phyloP scores from a whole-genome alignment of 2,113 vertebrate genomes.

The Lepus americanus region DNA sequence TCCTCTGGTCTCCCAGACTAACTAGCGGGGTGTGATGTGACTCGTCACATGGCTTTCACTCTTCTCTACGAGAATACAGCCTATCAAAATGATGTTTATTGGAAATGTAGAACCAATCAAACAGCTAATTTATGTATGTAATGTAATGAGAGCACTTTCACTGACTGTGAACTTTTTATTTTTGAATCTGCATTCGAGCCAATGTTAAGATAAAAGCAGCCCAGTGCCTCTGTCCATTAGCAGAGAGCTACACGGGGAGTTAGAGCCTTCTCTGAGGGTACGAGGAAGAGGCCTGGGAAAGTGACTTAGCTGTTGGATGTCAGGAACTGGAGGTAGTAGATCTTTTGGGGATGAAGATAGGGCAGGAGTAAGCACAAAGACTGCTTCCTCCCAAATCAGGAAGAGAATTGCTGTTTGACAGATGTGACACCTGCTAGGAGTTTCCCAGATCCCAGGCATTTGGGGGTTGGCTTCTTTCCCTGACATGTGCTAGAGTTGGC shows the following conservation, averaged over 20 bases:
- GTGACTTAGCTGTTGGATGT: constrained; percentile 12
- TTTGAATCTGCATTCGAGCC: constrained; percentile 85
- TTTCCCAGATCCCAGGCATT: constrained; percentile 6
- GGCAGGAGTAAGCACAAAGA: constrained; percentile 43
- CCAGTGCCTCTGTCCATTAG: constrained; percentile 83
- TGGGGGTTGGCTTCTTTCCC: constrained; percentile 13
- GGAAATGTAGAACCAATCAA: constrained; percentile 82
- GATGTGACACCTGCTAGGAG: constrained; percentile 10
- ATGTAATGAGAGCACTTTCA: constrained; percentile 88
- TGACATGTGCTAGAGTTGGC: not conserved
- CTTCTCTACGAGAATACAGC: constrained; percentile 89
- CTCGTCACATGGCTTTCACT: constrained; percentile 83
- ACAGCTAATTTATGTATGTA: constrained; percentile 87
- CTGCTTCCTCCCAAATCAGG: not conserved
- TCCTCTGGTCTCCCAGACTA: constrained; percentile 74
- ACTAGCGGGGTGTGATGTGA: constrained; percentile 68
- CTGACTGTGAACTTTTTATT: constrained; percentile 85
- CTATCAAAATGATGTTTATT: constrained; percentile 84
- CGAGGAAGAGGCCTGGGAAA: constrained; percentile 46
- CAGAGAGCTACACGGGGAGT: constrained; percentile 56
- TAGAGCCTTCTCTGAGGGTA: constrained; percentile 60
- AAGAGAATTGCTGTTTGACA: constrained; percentile 40
- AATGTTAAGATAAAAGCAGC: constrained; percentile 84
- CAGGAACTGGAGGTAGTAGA: constrained; percentile 18
- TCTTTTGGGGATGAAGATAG: constrained; percentile 12